Percentiles rank a stretch among this genome's conserved stretches.
Evolutionary conservation across 2,113 vertebrate genomes (phyloP).

Genomic region (Vulpes lagopus): DNA sequence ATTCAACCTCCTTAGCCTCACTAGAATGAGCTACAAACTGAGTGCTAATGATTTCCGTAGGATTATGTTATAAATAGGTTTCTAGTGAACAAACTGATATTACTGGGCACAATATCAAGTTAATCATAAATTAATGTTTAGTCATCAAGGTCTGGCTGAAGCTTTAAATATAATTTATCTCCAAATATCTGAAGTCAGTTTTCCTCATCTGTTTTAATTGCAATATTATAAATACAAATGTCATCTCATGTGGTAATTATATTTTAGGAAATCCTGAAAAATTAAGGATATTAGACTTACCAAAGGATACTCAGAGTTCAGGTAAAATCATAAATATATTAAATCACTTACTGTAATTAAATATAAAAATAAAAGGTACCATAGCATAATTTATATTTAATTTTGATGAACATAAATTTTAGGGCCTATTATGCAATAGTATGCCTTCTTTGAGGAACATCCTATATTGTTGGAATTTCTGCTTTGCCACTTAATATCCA

Average conservation of each 20-base stretch:
- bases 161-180: background rate
- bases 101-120: background rate
- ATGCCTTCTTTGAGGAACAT: background rate
- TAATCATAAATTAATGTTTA: background rate
- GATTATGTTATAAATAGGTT: background rate
- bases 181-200: background rate
- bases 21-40: constrained; percentile 18
- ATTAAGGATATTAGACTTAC: background rate
- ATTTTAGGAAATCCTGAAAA: background rate
- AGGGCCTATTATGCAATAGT: background rate
- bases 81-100: background rate
- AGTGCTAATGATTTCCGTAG: background rate
- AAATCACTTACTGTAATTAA: background rate
- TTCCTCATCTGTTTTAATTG: constrained; percentile 3
- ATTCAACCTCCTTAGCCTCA: background rate
- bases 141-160: background rate
- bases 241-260: background rate
- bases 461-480: background rate
- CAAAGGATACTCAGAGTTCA: background rate
- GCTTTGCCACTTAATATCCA: background rate
- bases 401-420: background rate
- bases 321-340: background rate
- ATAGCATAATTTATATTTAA: background rate
- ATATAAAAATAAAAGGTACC: background rate
- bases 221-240: background rate